phyloP scores from a whole-genome alignment of 2,113 vertebrate species.

The Abramis brama region DNA sequence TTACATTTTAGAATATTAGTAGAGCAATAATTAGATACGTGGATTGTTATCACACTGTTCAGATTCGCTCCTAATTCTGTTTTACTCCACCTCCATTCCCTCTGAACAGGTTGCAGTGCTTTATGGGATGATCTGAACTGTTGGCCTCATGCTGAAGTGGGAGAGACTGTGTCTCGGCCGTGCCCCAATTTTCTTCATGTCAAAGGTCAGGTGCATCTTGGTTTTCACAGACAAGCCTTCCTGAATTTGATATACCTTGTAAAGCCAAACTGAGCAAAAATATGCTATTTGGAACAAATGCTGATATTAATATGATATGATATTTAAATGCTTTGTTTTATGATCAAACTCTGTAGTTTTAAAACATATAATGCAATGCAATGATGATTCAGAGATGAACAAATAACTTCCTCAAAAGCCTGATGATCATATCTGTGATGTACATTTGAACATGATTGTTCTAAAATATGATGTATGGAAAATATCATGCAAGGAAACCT shows the following conservation, averaged over 20 bases:
- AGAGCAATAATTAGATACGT: not conserved
- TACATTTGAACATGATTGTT: too few species aligned
- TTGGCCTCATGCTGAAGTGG: slow-evolving; percentile 81
- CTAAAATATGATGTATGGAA: not conserved
- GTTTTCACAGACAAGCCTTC: not conserved
- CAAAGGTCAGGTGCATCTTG: slow-evolving; percentile 34
- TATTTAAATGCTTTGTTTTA: not conserved
- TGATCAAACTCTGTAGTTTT: too few species aligned
- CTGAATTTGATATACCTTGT: not conserved
- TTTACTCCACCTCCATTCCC: not conserved
- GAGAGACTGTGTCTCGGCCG: slow-evolving; percentile 78
- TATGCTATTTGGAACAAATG: not conserved
- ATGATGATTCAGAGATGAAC: too few species aligned
- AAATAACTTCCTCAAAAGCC: too few species aligned
- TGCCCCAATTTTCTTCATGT: slow-evolving; percentile 84
- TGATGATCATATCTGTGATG: too few species aligned
- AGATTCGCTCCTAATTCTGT: not conserved
- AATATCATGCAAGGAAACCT: not conserved
- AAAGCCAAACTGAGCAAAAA: not conserved
- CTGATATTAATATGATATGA: not conserved
- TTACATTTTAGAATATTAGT: not conserved
- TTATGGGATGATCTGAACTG: slow-evolving; percentile 92
- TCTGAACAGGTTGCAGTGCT: slow-evolving; percentile 72
- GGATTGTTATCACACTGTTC: not conserved
- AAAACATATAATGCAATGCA: too few species aligned